Evolutionary conservation across 2,797 vertebrate species (phyloP), one percentile per base, ranked within the genome.

Genomic region (Stomatorhinus walkeri): DNA sequence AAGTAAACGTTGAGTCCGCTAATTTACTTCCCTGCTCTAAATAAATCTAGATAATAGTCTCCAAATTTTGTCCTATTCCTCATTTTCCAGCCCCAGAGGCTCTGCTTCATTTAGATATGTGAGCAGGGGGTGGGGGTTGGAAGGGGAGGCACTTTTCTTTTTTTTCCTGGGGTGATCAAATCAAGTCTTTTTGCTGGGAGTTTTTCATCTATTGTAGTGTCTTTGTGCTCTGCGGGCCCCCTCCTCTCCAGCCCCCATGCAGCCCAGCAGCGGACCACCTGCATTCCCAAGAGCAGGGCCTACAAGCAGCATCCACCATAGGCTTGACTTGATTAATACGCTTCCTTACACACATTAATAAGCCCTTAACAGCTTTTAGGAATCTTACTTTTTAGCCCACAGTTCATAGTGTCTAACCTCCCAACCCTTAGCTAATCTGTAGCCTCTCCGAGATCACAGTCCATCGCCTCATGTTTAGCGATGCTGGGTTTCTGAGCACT

Each of bases 341-440:
- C 94, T 96, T 96, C 95, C 95, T 95, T 96, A 95, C 94, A 95
- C 95, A 94, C 95, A 95, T 95, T 96, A 96, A 96, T 95, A 96
- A 95, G 94, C 95, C 94, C 95, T 96, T 95, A 96, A 96, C 94
- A 95, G 93, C 95, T 95, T 96, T 96, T 96, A 95, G 94, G 95
- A 95, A 94, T 95, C 92, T 93, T 94, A 96, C 95, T 95, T 96
- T 96, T 95, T 96, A 94, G 94, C 94, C 93, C 91, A 90, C 90
- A 93, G 94, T 95, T 95, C 95, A 96, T 95, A 95, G 95, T 96
- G 94, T 94, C 94, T 92, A 94, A 95, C 94, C 94, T 93, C 93
- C 95, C 94, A 96, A 94, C 94, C 85, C 95, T 94, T 94, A 94
- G 93, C 94, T 96, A 96, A 96, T 96, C 96, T 94, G 93, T 72